Conservation (phyloP, 2,888 invertebrate genomes). For the Tinea pellionella region DNA sequence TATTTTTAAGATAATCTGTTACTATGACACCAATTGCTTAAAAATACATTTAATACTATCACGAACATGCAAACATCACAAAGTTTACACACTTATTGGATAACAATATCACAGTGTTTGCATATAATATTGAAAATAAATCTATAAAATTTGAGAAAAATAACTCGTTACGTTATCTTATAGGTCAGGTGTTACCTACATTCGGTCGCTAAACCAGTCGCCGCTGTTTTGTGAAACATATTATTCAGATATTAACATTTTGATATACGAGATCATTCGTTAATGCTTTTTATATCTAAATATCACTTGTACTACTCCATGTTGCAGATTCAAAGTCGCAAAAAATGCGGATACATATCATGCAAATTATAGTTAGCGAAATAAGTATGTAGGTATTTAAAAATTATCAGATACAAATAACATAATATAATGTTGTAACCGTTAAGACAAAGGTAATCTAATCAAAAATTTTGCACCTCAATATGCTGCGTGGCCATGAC, state of each 20-base stretch:
- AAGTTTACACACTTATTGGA: too few relatives aligned
- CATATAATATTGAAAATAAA: too few relatives aligned
- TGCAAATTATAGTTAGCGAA: too few relatives aligned
- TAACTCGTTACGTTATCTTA: constrained; percentile 1
- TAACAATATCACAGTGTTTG: too few relatives aligned
- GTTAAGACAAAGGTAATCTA: neutral
- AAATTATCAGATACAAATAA: too few relatives aligned
- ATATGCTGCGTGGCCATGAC: neutral
- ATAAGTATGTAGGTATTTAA: too few relatives aligned
- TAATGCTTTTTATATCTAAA: neutral
- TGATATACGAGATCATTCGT: constrained; percentile 1
- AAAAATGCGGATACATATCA: too few relatives aligned
- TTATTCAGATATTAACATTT: neutral
- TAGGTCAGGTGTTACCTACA: constrained; percentile 10
- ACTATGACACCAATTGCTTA: neutral
- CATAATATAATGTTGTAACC: too few relatives aligned
- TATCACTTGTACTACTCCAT: too few relatives aligned
- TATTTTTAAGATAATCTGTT: neutral
- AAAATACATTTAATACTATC: neutral
- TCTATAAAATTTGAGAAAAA: neutral
- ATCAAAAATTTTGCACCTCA: neutral
- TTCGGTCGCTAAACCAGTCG: neutral
- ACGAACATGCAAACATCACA: neutral
- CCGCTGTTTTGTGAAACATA: neutral
- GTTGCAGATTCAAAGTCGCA: neutral